Evolutionary conservation across 2,797 vertebrate species (phyloP).

Genomic region (Urophycis tenuis): DNA sequence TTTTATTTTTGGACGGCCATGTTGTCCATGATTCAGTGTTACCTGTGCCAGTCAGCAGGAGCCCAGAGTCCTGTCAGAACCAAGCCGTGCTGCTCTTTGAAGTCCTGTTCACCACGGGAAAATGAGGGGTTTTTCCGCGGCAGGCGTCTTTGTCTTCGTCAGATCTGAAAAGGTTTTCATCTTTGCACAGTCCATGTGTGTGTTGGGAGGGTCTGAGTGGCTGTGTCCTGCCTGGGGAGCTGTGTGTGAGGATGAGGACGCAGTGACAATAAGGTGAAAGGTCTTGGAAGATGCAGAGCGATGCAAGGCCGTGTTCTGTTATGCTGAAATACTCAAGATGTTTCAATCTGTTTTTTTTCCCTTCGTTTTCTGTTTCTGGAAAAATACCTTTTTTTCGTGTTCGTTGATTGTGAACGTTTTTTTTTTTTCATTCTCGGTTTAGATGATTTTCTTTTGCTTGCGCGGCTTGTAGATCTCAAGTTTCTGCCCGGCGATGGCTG

Average conservation of each 20-base stretch:
- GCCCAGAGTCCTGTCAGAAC: conserved; percentile 49
- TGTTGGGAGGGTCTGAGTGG: not conserved
- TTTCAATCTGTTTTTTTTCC: conserved; percentile 37
- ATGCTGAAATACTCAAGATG: conserved; percentile 50
- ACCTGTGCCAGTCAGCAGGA: conserved; percentile 37
- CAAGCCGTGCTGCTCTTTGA: conserved; percentile 49
- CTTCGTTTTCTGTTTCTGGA: conserved; percentile 33
- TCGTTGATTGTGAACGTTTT: not conserved
- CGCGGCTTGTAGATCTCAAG: not conserved
- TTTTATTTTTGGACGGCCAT: not conserved
- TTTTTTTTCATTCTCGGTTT: conserved; percentile 25
- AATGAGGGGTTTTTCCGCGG: not conserved
- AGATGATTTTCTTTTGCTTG: conserved; percentile 15
- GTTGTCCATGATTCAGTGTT: conserved; percentile 26
- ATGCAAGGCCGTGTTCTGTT: conserved; percentile 29
- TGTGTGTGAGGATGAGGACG: conserved; percentile 17
- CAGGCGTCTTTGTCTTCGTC: conserved; percentile 27
- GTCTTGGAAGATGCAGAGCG: conserved; percentile 28
- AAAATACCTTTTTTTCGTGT: conserved; percentile 15
- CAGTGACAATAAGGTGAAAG: conserved; percentile 15
- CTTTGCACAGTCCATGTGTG: conserved; percentile 46
- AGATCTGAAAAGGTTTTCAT: conserved; percentile 24
- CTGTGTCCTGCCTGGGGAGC: conserved; percentile 18
- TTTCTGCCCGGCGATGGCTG: not conserved
- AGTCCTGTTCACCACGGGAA: conserved; percentile 21